phyloP scores from a whole-genome alignment of 1,140 invertebrate species.

The Drosophila ercepeae region DNA sequence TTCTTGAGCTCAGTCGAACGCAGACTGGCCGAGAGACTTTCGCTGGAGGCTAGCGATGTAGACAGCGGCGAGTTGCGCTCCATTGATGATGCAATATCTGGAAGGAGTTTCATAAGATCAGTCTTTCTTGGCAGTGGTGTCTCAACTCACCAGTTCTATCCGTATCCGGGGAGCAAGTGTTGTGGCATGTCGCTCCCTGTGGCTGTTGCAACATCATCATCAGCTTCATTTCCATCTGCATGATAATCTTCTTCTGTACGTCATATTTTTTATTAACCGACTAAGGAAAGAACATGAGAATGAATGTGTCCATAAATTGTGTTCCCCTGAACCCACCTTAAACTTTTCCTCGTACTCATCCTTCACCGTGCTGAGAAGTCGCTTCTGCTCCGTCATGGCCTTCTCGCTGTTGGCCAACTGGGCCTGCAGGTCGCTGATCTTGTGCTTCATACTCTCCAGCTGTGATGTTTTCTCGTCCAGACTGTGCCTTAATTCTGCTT shows the following conservation, averaged over 20 bases:
- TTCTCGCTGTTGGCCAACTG: constrained; percentile 84
- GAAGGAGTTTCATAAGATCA: neutral
- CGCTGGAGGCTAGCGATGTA: constrained; percentile 85
- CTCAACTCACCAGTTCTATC: constrained; percentile 74
- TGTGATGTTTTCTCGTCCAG: constrained; percentile 83
- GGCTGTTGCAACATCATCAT: constrained; percentile 85
- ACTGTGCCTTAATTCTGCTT: constrained; percentile 76
- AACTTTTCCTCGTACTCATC: constrained; percentile 85
- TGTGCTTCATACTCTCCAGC: constrained; percentile 84
- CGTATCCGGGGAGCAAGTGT: constrained; percentile 75
- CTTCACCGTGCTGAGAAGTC: constrained; percentile 84
- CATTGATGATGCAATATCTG: constrained; percentile 84
- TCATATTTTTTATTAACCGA: constrained; percentile 90
- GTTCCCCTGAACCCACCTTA: constrained; percentile 72
- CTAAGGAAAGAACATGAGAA: constrained; percentile 53
- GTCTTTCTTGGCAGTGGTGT: no score
- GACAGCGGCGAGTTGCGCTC: constrained; percentile 85
- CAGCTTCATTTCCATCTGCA: constrained; percentile 88
- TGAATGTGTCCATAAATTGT: no score
- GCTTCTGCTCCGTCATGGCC: constrained; percentile 85
- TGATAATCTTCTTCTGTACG: constrained; percentile 88
- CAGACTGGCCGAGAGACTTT: constrained; percentile 84
- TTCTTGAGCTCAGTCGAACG: constrained; percentile 84
- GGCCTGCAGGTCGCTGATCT: constrained; percentile 85
- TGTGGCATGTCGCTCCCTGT: constrained; percentile 80